Percentiles rank a stretch among this genome's conserved stretches.
Evolutionary conservation across 92 coral and sea anemone species (phyloP).

Genomic region (Epizoanthus fatuus): DNA sequence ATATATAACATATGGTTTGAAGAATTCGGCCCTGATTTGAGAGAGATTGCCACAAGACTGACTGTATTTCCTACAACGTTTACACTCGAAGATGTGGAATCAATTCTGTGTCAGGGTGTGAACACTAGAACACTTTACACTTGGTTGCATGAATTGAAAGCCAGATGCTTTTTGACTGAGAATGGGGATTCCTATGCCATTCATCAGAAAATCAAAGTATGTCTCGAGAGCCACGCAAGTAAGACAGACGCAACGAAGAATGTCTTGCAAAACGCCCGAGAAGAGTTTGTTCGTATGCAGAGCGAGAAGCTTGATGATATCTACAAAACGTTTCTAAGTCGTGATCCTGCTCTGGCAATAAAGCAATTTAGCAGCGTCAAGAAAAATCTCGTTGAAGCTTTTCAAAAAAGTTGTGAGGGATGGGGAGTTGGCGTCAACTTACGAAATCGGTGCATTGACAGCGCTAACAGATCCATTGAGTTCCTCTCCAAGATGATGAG

Average conservation of each 20-base stretch:
- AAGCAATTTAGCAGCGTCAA: background rate
- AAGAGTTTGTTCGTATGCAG: background rate
- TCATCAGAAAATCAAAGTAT: slow-evolving; percentile 12
- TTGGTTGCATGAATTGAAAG: background rate
- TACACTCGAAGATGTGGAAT: background rate
- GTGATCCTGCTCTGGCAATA: background rate
- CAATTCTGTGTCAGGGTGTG: background rate
- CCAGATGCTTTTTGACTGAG: background rate
- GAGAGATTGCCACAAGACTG: background rate
- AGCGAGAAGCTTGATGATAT: background rate
- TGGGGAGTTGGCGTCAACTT: slow-evolving; percentile 2
- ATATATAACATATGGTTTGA: background rate
- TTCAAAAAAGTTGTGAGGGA: background rate
- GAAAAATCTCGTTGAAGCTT: slow-evolving; percentile 1
- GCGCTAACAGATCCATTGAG: slow-evolving; percentile 5
- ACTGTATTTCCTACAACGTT: slow-evolving; percentile 2
- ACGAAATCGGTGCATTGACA: background rate
- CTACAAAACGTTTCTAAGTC: background rate
- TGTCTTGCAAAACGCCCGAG: slow-evolving; percentile 11
- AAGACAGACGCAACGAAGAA: background rate
- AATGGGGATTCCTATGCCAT: background rate
- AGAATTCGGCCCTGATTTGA: background rate
- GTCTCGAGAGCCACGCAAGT: background rate
- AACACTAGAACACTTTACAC: background rate
- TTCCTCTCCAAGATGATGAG: slow-evolving; percentile 20